Evolutionary conservation across 2,888 invertebrate species (phyloP).

Genomic region (Pollenia angustigena): DNA sequence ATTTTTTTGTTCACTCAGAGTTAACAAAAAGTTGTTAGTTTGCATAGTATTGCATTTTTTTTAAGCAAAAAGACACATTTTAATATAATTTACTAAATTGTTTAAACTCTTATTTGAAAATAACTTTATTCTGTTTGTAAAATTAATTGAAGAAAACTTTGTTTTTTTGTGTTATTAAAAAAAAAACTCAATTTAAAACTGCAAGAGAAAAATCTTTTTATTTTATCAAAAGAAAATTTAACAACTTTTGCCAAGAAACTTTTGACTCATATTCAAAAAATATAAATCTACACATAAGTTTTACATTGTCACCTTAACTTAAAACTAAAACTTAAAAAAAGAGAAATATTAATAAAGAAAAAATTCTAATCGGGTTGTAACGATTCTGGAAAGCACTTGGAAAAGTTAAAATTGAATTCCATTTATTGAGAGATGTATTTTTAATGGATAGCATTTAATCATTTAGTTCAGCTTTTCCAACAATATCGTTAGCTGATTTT

Average conservation of each 20-base stretch:
- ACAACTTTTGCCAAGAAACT: slow-evolving; percentile 11
- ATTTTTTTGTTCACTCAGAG: no score
- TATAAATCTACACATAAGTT: background rate
- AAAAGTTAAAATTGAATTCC: no score
- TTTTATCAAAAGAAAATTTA: background rate
- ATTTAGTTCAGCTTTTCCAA: no score
- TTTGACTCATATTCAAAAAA: background rate
- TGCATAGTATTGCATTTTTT: no score
- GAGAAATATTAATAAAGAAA: background rate
- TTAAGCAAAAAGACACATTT: no score
- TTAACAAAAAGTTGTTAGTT: no score
- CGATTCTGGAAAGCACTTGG: background rate
- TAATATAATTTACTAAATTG: no score
- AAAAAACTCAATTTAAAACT: background rate
- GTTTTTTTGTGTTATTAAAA: background rate
- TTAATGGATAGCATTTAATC: no score
- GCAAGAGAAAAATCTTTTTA: background rate
- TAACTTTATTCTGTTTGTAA: no score
- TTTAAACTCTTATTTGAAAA: no score
- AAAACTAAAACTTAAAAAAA: background rate
- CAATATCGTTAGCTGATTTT: no score
- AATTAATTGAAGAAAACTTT: background rate
- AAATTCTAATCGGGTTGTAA: background rate
- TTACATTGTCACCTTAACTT: background rate
- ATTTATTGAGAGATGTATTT: no score